Base-by-base conservation (phyloP, 2,888 invertebrate species). In the Lepidocyrtoides sp. region DNA sequence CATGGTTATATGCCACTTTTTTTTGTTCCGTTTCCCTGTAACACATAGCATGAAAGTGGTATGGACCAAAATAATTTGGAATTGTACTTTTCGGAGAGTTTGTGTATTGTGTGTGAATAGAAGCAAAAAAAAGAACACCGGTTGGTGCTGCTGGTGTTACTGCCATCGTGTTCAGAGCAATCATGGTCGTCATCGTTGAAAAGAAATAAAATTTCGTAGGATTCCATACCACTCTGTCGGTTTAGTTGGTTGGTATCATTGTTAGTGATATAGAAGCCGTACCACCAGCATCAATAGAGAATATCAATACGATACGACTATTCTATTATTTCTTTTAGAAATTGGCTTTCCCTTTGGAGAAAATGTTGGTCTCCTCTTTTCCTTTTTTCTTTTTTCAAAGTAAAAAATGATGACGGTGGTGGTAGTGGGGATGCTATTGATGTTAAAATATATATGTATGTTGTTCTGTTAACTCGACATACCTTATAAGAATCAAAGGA, bases 21-120 rank as follows among this genome's bases (percentile, higher is more conserved):
- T n/a, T n/a, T n/a, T n/a, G n/a, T n/a, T n/a, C n/a, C n/a, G n/a
- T n/a, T n/a, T n/a, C n/a, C n/a, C 23, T 12, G 23, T 44, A 44
- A 44, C 23, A 69, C 66, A 69, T 17, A 36, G 48, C 26, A 36
- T 23, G 36, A 83, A 48, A 51, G 63, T 14, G 32, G 17, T 51
- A 36, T 48, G 84, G 84, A 72, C 72, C 41, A 85, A 85, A 85
- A 85, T 57, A 85, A 85, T 72, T 84, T 84, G 20, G 66, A 82
- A 66, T 48, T 17, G 66, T 69, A 36, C 36, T 17, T n/a, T 69
- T 23, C 32, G n/a, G n/a, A n/a, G n/a, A n/a, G n/a, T 57, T 51
- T 57, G 7, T 57, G 17, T 7, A 17, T n/a, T 57, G 12, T 36
- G 75, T 48, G 51, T 51, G 75, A 72, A 44, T 72, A 44, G 36